A percentile compares a stretch with the other conserved stretches of the same genome.
Evolutionary conservation across 2,888 invertebrate genomes (phyloP).

Genomic region (Drosophila pseudotakahashii): DNA sequence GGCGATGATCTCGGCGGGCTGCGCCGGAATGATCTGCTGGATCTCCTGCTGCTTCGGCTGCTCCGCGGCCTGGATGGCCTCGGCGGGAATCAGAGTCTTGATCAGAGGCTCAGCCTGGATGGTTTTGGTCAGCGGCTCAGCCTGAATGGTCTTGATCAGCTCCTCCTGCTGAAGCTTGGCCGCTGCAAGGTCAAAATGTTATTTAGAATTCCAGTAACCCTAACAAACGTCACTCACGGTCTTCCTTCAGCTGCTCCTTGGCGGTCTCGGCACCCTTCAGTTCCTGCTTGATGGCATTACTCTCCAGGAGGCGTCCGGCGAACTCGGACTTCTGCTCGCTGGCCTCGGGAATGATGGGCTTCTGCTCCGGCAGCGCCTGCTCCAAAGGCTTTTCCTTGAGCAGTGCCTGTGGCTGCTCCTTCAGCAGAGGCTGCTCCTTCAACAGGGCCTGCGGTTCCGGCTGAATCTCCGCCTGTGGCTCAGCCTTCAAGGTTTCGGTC

Average conservation of each 20-base stretch:
- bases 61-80: constrained; percentile 23
- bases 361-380: constrained; percentile 28
- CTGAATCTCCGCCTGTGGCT: constrained; percentile 21
- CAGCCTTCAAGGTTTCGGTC: constrained; percentile 17
- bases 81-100: constrained; percentile 30
- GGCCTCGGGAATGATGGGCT: constrained; percentile 54
- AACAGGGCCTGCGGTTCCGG: constrained; percentile 18
- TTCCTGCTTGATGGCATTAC: constrained; percentile 65
- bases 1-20: constrained; percentile 45
- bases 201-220: not conserved
- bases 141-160: constrained; percentile 44
- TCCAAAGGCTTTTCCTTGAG: constrained; percentile 43
- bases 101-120: constrained; percentile 14
- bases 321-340: constrained; percentile 63
- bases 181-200: not conserved
- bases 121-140: constrained; percentile 11
- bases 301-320: constrained; percentile 70
- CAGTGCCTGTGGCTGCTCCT: constrained; percentile 35
- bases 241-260: constrained; percentile 53
- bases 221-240: constrained; percentile 47
- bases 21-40: constrained; percentile 43
- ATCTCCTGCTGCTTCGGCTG: constrained; percentile 27
- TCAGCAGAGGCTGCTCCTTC: constrained; percentile 39
- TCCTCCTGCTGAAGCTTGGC: constrained; percentile 47
- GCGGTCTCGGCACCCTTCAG: constrained; percentile 39